phyloP scores from a whole-genome alignment of 2,888 invertebrate genomes.

The Apotomis betuletana region DNA sequence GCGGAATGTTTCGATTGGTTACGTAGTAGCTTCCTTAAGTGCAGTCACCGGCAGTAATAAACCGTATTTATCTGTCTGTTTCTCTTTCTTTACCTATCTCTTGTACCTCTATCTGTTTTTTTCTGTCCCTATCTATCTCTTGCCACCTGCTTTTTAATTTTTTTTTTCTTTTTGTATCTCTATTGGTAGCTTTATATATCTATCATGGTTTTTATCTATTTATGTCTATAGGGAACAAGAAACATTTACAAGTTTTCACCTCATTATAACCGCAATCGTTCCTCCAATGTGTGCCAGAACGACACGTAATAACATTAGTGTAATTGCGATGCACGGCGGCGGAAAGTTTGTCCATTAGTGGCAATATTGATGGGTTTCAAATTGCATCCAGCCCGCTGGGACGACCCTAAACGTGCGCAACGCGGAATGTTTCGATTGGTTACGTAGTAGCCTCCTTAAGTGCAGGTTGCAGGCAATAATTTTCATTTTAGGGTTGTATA shows the following conservation, averaged over 20 bases:
- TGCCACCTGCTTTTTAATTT: too few relatives aligned
- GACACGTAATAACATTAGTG: conserved; percentile 75
- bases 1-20: conserved; percentile 12
- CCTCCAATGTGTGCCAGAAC: conserved; percentile 56
- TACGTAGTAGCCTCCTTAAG: background rate
- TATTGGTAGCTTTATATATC: too few relatives aligned
- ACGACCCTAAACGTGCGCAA: conserved; percentile 56
- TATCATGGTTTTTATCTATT: too few relatives aligned
- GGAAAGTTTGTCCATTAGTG: conserved; percentile 74
- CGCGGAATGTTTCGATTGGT: conserved; percentile 13
- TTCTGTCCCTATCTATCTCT: too few relatives aligned
- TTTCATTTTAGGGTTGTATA: background rate
- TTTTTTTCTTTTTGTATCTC: too few relatives aligned
- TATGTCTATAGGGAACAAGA: too few relatives aligned
- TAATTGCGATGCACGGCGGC: conserved; percentile 78
- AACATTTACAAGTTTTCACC: too few relatives aligned
- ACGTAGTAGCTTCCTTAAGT: background rate
- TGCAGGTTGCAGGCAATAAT: too few relatives aligned
- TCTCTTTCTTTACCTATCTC: too few relatives aligned
- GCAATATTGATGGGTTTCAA: conserved; percentile 79
- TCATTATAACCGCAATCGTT: background rate
- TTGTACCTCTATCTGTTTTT: too few relatives aligned
- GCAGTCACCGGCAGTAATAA: background rate
- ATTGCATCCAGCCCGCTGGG: conserved; percentile 74
- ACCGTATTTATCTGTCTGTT: too few relatives aligned